Evolutionary conservation across 1,140 invertebrate species (phyloP).

Genomic region (Bombus superbus): DNA sequence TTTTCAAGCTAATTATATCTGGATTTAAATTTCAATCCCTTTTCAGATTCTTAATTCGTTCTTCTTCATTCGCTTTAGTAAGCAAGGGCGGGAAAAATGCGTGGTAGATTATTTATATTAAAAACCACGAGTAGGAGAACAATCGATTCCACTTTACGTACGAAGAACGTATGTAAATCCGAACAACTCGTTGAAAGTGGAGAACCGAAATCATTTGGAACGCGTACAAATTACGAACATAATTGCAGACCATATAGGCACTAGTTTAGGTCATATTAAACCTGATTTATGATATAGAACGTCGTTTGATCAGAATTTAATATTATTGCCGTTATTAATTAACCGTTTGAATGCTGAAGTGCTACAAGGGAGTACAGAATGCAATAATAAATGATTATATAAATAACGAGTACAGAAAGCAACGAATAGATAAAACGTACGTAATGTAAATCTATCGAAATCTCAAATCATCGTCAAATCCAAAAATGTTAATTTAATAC

Average conservation of each 20-base stretch:
- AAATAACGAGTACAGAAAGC: not conserved
- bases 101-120: not conserved
- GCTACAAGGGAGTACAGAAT: too few species aligned
- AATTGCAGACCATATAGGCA: not conserved
- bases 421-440: not conserved
- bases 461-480: too few species aligned
- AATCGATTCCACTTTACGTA: too few species aligned
- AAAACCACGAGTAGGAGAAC: not conserved
- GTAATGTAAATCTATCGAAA: too few species aligned
- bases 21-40: constrained; percentile 23
- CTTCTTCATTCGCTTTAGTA: not conserved
- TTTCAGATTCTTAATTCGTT: not conserved
- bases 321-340: not conserved
- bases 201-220: not conserved
- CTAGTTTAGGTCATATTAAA: not conserved
- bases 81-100: not conserved
- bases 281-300: not conserved
- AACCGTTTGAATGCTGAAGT: not conserved
- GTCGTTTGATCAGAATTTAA: not conserved
- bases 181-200: not conserved
- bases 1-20: constrained; percentile 22
- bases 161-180: too few species aligned
- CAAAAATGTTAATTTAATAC: too few species aligned
- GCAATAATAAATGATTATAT: not conserved
- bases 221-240: not conserved